A percentile compares a stretch with the other conserved stretches of the same genome.
These are phyloP conservation scores for Emydoidea blandingii DNA, from an alignment of 2,797 vertebrate genomes.

Conservation along the genomic window DNA sequence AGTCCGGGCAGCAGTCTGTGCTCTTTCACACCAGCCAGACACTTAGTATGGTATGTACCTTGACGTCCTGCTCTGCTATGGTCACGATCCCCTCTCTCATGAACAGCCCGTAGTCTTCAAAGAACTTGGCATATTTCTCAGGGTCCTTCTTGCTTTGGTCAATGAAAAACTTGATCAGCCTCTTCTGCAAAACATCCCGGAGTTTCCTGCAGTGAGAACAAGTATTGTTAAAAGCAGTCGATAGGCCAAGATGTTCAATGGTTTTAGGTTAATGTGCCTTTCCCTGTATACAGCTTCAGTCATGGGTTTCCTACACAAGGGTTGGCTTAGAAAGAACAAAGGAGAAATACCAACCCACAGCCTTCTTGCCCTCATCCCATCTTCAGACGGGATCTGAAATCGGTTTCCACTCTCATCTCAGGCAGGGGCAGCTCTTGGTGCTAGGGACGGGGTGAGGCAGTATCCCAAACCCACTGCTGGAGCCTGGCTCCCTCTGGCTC, in stretches of 20 bases:
- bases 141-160: constrained; percentile 96
- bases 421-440: background rate
- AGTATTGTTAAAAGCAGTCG: background rate
- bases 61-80: constrained; percentile 91
- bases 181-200: constrained; percentile 91
- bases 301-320: background rate
- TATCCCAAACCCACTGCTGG: background rate
- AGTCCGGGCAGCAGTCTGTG: rapidly evolving
- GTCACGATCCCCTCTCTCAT: constrained; percentile 97
- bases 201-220: constrained; percentile 87
- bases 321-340: background rate
- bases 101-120: constrained; percentile 96
- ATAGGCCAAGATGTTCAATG: background rate
- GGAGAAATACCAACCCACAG: background rate
- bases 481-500: background rate
- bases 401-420: background rate
- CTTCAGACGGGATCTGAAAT: background rate
- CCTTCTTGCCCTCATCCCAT: background rate
- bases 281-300: background rate
- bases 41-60: constrained; percentile 78
- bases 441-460: background rate
- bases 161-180: constrained; percentile 93
- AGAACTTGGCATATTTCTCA: constrained; percentile 93
- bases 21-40: background rate
- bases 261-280: background rate